Conservation (phyloP, 92 coral and sea anemone genomes). For the Metridium senile region DNA sequence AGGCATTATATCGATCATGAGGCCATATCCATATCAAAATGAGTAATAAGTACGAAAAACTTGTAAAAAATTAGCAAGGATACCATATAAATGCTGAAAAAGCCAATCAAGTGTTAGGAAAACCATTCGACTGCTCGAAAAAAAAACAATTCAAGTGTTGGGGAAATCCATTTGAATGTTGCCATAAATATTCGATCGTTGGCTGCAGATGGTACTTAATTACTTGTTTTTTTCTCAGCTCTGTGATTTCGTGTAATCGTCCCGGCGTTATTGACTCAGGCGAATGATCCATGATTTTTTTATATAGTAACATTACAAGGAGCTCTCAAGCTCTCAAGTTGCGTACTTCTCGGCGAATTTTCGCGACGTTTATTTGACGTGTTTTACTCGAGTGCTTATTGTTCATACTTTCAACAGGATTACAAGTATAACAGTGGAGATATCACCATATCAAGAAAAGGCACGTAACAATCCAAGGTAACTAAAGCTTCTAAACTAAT, state of each 20-base stretch:
- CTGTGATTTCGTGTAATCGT: background rate
- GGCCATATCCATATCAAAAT: background rate
- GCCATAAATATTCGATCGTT: background rate
- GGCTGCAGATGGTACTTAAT: background rate
- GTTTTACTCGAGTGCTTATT: background rate
- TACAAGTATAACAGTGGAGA: background rate
- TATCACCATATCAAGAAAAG: background rate
- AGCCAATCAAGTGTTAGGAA: background rate
- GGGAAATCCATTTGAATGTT: background rate
- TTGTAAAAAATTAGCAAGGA: background rate
- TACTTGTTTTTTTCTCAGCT: background rate
- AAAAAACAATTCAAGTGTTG: background rate
- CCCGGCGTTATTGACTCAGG: background rate
- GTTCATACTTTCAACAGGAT: background rate
- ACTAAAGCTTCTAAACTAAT: background rate
- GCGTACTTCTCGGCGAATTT: background rate
- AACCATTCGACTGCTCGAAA: background rate
- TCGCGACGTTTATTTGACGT: background rate
- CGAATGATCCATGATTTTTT: too few species aligned
- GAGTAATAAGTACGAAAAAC: background rate
- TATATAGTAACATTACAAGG: too few species aligned
- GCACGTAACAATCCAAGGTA: background rate
- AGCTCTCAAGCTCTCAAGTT: background rate
- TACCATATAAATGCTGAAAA: too few species aligned
- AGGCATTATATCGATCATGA: background rate